phyloP scores from a whole-genome alignment of 2,888 invertebrate species.

The Saturnia pavonia region DNA sequence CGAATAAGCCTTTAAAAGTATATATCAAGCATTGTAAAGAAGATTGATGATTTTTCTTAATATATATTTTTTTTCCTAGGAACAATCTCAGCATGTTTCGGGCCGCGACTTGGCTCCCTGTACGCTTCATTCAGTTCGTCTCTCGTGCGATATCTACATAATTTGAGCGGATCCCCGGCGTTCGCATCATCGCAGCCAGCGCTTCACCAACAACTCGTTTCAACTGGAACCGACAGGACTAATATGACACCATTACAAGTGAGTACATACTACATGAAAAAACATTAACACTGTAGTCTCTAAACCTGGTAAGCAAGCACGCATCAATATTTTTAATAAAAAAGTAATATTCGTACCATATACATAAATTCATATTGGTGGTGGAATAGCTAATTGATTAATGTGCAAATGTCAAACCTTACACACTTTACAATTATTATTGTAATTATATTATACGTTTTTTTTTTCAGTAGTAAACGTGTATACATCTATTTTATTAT shows the following conservation, averaged over 20 bases:
- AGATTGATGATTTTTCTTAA: background rate
- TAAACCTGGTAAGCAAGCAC: too few relatives aligned
- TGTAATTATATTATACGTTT: too few relatives aligned
- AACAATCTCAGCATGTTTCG: conserved; percentile 88
- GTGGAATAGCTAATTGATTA: too few relatives aligned
- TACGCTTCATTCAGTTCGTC: conserved; percentile 90
- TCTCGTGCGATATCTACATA: conserved; percentile 89
- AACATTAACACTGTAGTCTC: background rate
- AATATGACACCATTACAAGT: conserved; percentile 75
- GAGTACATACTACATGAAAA: background rate
- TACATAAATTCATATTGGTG: too few relatives aligned
- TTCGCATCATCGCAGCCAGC: conserved; percentile 67
- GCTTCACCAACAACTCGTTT: conserved; percentile 65
- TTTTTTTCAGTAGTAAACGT: too few relatives aligned
- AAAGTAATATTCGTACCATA: too few relatives aligned
- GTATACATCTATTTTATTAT: too few relatives aligned
- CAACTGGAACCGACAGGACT: conserved; percentile 58
- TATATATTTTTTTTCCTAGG: conserved; percentile 51
- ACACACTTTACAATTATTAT: too few relatives aligned
- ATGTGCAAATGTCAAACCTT: too few relatives aligned
- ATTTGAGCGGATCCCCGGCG: conserved; percentile 63
- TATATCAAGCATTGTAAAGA: too few relatives aligned
- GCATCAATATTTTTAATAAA: too few relatives aligned
- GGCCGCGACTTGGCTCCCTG: conserved; percentile 85
- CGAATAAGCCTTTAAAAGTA: too few relatives aligned